These are phyloP conservation scores for Nomada fabriciana DNA, from an alignment of 2,888 invertebrate species.

Conservation along the genomic window DNA sequence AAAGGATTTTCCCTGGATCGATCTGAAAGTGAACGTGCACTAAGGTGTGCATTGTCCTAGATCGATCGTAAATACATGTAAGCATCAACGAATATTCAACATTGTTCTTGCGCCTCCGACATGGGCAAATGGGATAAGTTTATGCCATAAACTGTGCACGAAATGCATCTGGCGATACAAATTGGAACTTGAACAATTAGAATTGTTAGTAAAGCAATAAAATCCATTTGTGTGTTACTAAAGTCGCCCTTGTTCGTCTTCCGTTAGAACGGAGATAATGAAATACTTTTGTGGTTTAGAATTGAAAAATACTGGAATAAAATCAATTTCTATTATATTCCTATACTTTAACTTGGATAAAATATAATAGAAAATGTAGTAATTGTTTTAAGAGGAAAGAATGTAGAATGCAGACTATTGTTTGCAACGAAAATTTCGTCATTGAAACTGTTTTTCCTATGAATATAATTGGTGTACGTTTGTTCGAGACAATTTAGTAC, in stretches of 20 bases:
- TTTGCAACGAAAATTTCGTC: too few relatives aligned
- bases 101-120: slow-evolving; percentile 44
- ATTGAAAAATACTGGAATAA: too few relatives aligned
- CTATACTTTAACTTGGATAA: too few relatives aligned
- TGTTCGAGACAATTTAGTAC: too few relatives aligned
- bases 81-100: slow-evolving; percentile 61
- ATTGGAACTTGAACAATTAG: slow-evolving; percentile 34
- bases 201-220: slow-evolving; percentile 31
- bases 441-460: too few relatives aligned
- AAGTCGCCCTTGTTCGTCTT: background rate
- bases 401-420: too few relatives aligned
- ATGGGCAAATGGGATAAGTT: slow-evolving; percentile 58
- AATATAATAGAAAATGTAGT: too few relatives aligned
- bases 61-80: slow-evolving; percentile 39
- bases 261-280: background rate
- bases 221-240: background rate
- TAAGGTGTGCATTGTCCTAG: slow-evolving; percentile 26
- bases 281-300: background rate
- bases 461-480: too few relatives aligned
- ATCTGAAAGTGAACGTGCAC: background rate
- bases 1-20: background rate
- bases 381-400: too few relatives aligned
- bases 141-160: slow-evolving; percentile 47
- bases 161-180: slow-evolving; percentile 30
- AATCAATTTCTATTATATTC: background rate